These are phyloP conservation scores for Chrysaora quinquecirrha DNA, from an alignment of 30 jellyfish, hydroid and myxozoan genomes.

Conservation along the genomic window DNA sequence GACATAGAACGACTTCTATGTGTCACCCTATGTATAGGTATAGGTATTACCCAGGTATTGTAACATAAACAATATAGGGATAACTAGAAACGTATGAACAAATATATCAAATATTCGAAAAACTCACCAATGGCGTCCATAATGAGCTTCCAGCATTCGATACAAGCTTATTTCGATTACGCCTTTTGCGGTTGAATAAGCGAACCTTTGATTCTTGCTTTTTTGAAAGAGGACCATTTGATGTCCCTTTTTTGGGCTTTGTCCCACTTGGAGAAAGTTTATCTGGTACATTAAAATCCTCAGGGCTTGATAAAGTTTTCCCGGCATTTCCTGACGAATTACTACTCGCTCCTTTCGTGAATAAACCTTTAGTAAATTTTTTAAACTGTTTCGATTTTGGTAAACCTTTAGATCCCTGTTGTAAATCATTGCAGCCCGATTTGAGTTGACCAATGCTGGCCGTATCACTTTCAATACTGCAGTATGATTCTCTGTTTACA, in stretches of 20 bases:
- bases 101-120: no score
- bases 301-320: slow-evolving; percentile 4
- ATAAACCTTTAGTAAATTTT: slow-evolving; percentile 59
- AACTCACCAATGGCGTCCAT: slow-evolving; percentile 95
- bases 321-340: neutral
- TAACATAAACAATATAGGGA: no score
- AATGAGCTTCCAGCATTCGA: slow-evolving; percentile 96
- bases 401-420: neutral
- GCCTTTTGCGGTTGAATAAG: slow-evolving; percentile 65
- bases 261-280: slow-evolving; percentile 3
- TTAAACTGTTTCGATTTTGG: slow-evolving; percentile 54
- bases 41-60: no score
- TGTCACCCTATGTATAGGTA: no score
- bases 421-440: neutral
- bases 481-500: slow-evolving; percentile 46
- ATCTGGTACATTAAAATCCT: slow-evolving; percentile 1
- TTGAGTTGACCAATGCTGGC: slow-evolving; percentile 4
- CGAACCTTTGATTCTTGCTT: slow-evolving; percentile 57
- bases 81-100: no score
- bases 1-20: no score
- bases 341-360: slow-evolving; percentile 40
- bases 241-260: slow-evolving; percentile 34
- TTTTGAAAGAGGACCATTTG: slow-evolving; percentile 14
- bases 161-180: slow-evolving; percentile 78
- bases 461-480: slow-evolving; percentile 49